Conservation (phyloP, 1,140 invertebrate species). For the Dinoponera quadriceps region DNA sequence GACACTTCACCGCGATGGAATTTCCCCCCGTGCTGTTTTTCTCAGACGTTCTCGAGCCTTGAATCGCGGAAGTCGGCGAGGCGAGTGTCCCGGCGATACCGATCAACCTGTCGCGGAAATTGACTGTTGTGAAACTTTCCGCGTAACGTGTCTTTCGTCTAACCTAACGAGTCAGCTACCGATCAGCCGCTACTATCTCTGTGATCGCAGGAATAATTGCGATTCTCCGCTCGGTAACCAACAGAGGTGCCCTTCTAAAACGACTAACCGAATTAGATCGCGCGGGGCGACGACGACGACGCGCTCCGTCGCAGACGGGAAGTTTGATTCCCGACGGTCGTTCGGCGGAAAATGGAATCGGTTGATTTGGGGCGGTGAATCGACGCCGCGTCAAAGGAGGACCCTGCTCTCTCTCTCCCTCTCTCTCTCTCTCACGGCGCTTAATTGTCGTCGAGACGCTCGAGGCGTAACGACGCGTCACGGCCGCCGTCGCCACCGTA, state of each 20-base stretch:
- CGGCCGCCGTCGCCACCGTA: conserved; percentile 45
- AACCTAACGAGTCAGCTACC: too few species aligned
- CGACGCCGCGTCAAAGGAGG: conserved; percentile 69
- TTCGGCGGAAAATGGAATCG: conserved; percentile 69
- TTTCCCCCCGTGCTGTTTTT: background rate
- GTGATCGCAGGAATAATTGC: background rate
- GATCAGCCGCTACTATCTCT: background rate
- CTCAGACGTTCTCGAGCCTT: background rate
- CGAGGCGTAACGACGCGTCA: conserved; percentile 29
- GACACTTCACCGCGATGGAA: background rate
- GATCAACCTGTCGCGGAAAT: background rate
- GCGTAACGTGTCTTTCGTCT: too few species aligned
- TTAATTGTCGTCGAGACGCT: conserved; percentile 69
- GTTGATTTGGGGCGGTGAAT: conserved; percentile 68
- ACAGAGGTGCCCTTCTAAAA: conserved; percentile 18
- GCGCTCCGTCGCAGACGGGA: conserved; percentile 14
- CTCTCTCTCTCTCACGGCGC: conserved; percentile 1
- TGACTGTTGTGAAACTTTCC: background rate
- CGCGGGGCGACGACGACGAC: too few species aligned
- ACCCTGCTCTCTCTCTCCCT: background rate
- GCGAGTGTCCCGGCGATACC: background rate
- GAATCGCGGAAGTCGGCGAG: background rate
- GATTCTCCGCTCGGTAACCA: conserved; percentile 23
- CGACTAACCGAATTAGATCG: conserved; percentile 41
- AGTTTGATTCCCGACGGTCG: conserved; percentile 60